Evolutionary conservation across 2,888 invertebrate species (phyloP), one percentile per base, ranked within the genome.

Genomic region (Watsonalla binaria): DNA sequence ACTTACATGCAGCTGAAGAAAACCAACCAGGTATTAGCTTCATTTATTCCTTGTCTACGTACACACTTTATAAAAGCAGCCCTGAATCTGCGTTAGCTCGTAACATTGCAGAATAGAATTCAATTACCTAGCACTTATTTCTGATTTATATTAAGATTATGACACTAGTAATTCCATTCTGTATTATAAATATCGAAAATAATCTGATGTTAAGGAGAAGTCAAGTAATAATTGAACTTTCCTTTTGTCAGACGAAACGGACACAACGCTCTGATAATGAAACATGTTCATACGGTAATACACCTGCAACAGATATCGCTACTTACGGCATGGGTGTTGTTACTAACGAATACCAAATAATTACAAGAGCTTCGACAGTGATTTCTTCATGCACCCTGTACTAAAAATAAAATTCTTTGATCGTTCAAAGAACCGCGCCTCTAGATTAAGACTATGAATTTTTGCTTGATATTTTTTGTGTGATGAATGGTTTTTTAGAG

Each of bases 171-270:
- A 24, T 24, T 24, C 24, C 24, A 24, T 24, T 24, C n/a, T n/a
- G 4, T 24, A 24, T 24, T 24, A 2, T 24, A 24, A 24, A 24
- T 24, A 24, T 24, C 24, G 24, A 1, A 1, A 24, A 6, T 37
- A 37, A 6, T 37, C 37, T 37, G 8, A 6, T 9, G 6, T 9
- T 6, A 37, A 37, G 37, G 4, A 6, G 6, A 9, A 8, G 42
- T 15, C 15, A 9, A 11, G 6, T 24, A 33, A 37, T 39, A 37
- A 49, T 14, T 49, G 5, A 6, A 15, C 60, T 78, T 77, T 76
- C 72, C 67, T 77, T 78, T 78, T 74, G 64, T 78, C 78, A 86
- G 86, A 81, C 73, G 74, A 70, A 66, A 77, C 68, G 73, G 80
- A 76, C 65, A 74, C 82, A 63, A 61, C 78, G 67, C 70, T 82